Conservation (phyloP, 1,140 invertebrate genomes). For the Halesus radiatus region DNA sequence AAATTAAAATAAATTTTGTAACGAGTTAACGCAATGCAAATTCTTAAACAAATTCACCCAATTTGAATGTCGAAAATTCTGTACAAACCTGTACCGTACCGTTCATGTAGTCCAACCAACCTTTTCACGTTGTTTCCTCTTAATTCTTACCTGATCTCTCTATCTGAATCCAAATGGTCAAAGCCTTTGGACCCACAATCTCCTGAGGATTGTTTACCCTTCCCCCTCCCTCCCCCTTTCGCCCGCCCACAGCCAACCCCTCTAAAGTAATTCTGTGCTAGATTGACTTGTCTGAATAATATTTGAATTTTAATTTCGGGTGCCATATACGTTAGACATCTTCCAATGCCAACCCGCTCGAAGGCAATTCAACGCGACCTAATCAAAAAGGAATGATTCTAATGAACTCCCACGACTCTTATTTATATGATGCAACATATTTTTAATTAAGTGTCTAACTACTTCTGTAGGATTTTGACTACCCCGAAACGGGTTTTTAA, state of each 20-base stretch:
- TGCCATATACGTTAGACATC: background rate
- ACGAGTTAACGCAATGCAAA: no score
- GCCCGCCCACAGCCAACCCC: background rate
- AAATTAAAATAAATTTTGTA: no score
- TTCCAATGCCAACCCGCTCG: no score
- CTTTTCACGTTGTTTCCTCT: background rate
- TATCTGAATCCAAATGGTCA: constrained; percentile 10
- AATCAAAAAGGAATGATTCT: no score
- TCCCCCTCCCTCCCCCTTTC: background rate
- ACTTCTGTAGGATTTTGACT: no score
- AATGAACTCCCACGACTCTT: no score
- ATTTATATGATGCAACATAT: no score
- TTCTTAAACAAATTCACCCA: no score
- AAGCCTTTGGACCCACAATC: background rate
- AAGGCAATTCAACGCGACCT: no score
- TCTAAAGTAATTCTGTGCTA: constrained; percentile 50
- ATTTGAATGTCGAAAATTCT: no score
- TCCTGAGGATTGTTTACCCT: background rate
- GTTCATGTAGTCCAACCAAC: background rate
- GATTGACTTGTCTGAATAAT: constrained; percentile 71
- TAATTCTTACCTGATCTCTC: constrained; percentile 8
- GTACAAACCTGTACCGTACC: no score
- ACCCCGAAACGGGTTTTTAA: no score
- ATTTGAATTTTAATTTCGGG: constrained; percentile 71
- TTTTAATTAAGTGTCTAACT: background rate